phyloP scores from a whole-genome alignment of 2,797 vertebrate species.

The Tinamus major region DNA sequence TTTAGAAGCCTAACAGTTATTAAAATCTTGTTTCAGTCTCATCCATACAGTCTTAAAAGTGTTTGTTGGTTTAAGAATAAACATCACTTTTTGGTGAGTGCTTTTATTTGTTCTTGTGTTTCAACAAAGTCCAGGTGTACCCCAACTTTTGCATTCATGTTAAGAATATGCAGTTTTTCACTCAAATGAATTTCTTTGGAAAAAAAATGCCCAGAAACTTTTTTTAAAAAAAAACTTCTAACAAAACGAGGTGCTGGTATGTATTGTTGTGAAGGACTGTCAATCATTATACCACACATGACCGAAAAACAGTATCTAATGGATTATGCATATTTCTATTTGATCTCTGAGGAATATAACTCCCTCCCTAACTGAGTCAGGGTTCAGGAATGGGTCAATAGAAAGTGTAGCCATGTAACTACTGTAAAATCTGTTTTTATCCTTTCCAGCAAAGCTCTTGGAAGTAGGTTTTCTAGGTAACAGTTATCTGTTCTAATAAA shows the following conservation, averaged over 20 bases:
- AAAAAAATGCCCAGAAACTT: neutral
- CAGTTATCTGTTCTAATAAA: neutral
- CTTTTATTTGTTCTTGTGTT: neutral
- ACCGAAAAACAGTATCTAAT: slow-evolving; percentile 62
- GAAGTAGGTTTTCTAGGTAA: slow-evolving; percentile 13
- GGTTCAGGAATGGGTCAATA: slow-evolving; percentile 68
- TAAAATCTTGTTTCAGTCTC: neutral
- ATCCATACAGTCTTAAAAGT: neutral
- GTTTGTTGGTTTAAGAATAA: neutral
- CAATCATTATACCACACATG: slow-evolving; percentile 13
- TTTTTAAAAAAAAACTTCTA: neutral
- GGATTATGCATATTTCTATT: slow-evolving; percentile 70
- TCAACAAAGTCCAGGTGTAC: neutral
- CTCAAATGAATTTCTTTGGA: neutral
- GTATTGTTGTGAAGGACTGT: slow-evolving; percentile 13
- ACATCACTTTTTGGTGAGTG: neutral
- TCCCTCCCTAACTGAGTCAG: slow-evolving; percentile 63
- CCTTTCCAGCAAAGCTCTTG: slow-evolving; percentile 43
- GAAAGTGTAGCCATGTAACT: slow-evolving; percentile 58
- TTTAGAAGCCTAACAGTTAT: neutral
- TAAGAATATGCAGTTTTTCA: neutral
- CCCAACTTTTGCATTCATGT: neutral
- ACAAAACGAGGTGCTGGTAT: neutral
- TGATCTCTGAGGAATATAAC: slow-evolving; percentile 70
- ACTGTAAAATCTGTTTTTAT: slow-evolving; percentile 64